Evolutionary conservation across 2,888 invertebrate species (phyloP), one percentile per base, ranked within the genome.

Genomic region (Hololepta plana): DNA sequence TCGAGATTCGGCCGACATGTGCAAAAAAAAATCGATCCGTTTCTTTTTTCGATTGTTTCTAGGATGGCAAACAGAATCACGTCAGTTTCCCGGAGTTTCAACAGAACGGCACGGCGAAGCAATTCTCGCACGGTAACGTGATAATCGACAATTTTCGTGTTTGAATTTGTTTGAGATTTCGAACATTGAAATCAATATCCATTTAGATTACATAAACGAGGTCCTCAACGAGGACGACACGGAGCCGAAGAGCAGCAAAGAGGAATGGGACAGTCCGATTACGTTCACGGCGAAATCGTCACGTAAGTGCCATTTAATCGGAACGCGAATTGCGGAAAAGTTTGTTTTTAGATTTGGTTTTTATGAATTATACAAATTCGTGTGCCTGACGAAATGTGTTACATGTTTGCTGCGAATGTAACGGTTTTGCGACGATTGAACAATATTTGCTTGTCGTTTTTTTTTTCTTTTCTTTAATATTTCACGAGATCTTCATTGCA

Each of bases 51-150:
- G 4, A n/a, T 27, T 25, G 16, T 26, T 30, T 35, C 62, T 60
- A 81, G 76, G 80, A 82, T 53, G 79, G 80, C 43, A 81, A 81
- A 62, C 70, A 72, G 45, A 82, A 82, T 55, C 82, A 82, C 59
- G 84, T 84, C 41, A 80, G 80, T 54, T 84, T 84, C 60, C 81
- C 81, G 24, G 82, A 82, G 60, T 80, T 84, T 56, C 80, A 81
- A 58, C 81, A 82, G 60, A 84, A 84, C 47, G 84, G 82, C 51
- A 72, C 79, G 46, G 77, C 79, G 32, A 84, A 84, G 62, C 77
- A 79, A 55, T 74, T 84, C 61, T 72, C 80, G 53, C 76, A 81
- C 67, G 84, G 84, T 82, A 70, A 48, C n/a, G n/a, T n/a, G n/a
- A n/a, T n/a, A n/a, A n/a, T n/a, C 7, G n/a, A 17, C n/a, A 7